Evolutionary conservation across 2,113 vertebrate species (phyloP), one percentile per base, ranked within the genome.

Genomic region (Rhinoptilus africanus): DNA sequence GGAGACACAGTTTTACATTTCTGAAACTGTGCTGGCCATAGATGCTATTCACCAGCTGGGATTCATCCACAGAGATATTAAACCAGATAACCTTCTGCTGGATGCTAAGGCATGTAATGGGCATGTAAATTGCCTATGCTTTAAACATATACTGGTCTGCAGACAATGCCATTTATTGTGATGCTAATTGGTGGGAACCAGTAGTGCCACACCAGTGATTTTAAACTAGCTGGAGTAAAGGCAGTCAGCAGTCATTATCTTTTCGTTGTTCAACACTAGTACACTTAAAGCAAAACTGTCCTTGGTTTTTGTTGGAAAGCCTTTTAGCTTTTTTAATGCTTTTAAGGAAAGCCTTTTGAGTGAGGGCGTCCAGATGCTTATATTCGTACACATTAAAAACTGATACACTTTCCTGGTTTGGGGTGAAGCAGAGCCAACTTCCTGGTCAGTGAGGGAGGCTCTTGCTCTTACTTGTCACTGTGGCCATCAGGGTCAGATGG

Each of bases 1-100:
- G 95, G 99, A 99, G 86, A 99, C 99, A 1, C 99, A 99, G 98
- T 99, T 99, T 88, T 99, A 99, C 96, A 99, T 99, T 74, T 99
- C 99, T n/a, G 99, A 99, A 97, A 99, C 99, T 0, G 99, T 99
- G 37, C 64, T 99, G 96, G 99, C 99, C 81, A 99, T 99, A 21
- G 99, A 99, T 97, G 99, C 99, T 32, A 99, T 99, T 97, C 99
- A 99, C 96, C 99, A 99, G 97, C 97, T 99, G 96, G 99, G 99
- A 41, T 99, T 99, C 95, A 99, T 99, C 96, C 99, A 99, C 97
- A 97, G 99, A 79, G 99, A 99, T 96, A 99, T 99, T 95, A 99
- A 99, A 94, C 99, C 99, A 30, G 99, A 99, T 97, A 99, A 99
- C 97, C 98, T 99, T 74, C 97, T 99, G 82, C 97, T 99, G 87